Evolutionary conservation across 2,113 vertebrate genomes (phyloP).

Genomic region (Phoxinus phoxinus): DNA sequence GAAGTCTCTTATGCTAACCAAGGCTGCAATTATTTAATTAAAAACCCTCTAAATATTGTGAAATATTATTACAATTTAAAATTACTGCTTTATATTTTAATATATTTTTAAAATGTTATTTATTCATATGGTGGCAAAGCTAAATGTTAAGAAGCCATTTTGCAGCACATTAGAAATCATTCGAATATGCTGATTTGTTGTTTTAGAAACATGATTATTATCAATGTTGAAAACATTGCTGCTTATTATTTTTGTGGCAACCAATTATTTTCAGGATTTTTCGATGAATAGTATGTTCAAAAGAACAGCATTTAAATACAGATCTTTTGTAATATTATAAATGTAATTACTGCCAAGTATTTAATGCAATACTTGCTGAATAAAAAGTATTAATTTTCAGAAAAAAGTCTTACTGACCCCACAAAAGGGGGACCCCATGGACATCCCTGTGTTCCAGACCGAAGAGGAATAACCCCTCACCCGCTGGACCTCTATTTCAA

Average conservation of each 20-base stretch:
- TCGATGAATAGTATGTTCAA: not conserved
- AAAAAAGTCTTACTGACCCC: not conserved
- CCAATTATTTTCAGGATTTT: not conserved
- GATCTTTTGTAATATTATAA: not conserved
- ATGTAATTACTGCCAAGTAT: not conserved
- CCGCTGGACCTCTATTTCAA: too few species aligned
- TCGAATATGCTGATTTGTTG: not conserved
- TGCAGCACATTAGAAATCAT: not conserved
- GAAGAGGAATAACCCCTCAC: too few species aligned
- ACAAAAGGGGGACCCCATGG: not conserved
- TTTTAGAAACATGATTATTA: not conserved
- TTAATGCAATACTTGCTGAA: not conserved
- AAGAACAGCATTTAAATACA: not conserved
- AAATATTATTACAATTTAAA: too few species aligned
- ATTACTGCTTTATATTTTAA: too few species aligned
- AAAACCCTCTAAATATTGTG: too few species aligned
- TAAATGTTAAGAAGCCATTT: too few species aligned
- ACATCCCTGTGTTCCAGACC: too few species aligned
- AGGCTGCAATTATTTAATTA: too few species aligned
- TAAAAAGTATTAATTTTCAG: not conserved
- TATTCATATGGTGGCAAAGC: too few species aligned
- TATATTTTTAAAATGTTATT: too few species aligned
- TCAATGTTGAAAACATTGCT: not conserved
- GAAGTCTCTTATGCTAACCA: too few species aligned
- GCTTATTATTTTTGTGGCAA: constrained; percentile 1